Conservation (phyloP, 2,113 vertebrate genomes). For the Myrmecobius fasciatus region DNA sequence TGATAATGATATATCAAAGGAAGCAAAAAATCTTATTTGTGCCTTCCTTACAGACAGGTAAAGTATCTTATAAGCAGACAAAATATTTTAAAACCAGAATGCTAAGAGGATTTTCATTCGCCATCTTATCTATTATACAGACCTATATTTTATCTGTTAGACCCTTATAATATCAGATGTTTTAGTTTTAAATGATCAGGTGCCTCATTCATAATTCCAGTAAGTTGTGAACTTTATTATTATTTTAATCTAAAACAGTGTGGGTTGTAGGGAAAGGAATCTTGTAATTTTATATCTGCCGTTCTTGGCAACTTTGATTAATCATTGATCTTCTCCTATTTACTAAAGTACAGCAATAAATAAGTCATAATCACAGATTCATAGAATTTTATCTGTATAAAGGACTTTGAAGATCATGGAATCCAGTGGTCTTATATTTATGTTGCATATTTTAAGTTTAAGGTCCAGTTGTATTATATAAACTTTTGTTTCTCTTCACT, state of each 20-base stretch:
- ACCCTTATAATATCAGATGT: constrained; percentile 29
- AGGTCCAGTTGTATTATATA: background rate
- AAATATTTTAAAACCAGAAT: background rate
- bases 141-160: constrained; percentile 9
- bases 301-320: background rate
- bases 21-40: constrained; percentile 99
- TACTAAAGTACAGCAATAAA: background rate
- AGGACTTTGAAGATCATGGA: background rate
- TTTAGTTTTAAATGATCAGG: background rate
- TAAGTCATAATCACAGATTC: background rate
- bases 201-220: background rate
- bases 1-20: constrained; percentile 97
- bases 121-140: constrained; percentile 22
- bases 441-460: background rate
- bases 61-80: constrained; percentile 65
- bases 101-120: constrained; percentile 36
- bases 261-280: background rate
- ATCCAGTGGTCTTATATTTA: background rate
- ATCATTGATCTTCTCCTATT: background rate
- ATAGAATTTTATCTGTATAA: background rate
- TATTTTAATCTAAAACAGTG: background rate
- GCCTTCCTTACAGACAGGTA: constrained; percentile 99
- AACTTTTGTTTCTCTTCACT: background rate
- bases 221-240: background rate
- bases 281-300: background rate